Evolutionary conservation across 2,113 vertebrate species (phyloP).

Genomic region (Tylochromis polylepis): DNA sequence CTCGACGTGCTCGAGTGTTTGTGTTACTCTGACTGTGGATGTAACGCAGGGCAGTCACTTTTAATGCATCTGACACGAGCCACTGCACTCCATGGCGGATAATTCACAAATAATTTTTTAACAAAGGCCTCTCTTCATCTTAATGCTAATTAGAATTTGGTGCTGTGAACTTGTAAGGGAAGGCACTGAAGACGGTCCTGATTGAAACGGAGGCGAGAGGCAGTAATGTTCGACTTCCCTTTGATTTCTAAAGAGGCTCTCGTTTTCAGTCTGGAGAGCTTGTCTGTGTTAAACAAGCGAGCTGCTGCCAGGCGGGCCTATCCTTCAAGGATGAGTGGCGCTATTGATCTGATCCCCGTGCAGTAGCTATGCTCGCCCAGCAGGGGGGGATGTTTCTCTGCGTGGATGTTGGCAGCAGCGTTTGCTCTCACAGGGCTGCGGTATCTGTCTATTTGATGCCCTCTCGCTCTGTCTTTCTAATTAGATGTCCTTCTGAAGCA

Average conservation of each 20-base stretch:
- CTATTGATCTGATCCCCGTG: slow-evolving; percentile 31
- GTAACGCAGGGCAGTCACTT: neutral
- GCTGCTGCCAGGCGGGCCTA: slow-evolving; percentile 30
- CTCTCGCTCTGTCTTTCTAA: slow-evolving; percentile 36
- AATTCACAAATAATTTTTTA: neutral
- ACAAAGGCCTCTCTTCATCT: neutral
- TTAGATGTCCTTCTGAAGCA: slow-evolving; percentile 34
- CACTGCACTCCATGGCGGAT: neutral
- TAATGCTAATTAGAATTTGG: neutral
- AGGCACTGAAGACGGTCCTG: neutral
- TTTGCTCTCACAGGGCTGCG: slow-evolving; percentile 13
- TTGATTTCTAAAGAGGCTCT: slow-evolving; percentile 33
- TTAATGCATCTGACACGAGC: neutral
- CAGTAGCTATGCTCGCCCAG: slow-evolving; percentile 31
- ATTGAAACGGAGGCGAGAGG: slow-evolving; percentile 23
- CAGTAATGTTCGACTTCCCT: slow-evolving; percentile 17
- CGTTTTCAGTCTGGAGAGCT: slow-evolving; percentile 28
- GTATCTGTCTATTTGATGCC: slow-evolving; percentile 6
- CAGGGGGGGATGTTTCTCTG: slow-evolving; percentile 62
- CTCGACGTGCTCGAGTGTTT: neutral
- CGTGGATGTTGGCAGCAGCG: neutral
- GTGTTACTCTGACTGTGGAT: neutral
- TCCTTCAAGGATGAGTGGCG: slow-evolving; percentile 39
- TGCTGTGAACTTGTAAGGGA: neutral
- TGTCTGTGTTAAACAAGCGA: slow-evolving; percentile 34